Conservation (phyloP, 64 coral and sea anemone genomes). For the Stylophora pistillata region DNA sequence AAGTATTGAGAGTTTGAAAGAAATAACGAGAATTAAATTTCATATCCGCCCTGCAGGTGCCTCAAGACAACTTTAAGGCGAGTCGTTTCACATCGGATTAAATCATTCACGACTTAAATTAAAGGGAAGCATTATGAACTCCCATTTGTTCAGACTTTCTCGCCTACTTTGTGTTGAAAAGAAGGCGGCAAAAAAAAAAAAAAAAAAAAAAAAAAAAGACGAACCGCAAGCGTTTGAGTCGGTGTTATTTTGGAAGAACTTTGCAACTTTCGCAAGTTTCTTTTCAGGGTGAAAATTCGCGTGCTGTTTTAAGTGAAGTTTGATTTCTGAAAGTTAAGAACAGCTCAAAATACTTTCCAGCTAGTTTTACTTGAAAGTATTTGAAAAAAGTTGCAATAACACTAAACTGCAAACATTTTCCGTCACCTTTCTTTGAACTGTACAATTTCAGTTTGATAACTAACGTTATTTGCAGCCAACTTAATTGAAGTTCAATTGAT, state of each 20-base stretch:
- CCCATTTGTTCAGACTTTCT: not conserved
- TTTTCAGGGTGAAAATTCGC: not conserved
- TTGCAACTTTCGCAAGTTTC: not conserved
- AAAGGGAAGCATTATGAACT: not conserved
- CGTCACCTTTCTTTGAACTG: slow-evolving; percentile 1
- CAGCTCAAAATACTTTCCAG: not conserved
- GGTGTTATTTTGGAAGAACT: not conserved
- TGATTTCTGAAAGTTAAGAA: not conserved
- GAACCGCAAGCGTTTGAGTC: not conserved
- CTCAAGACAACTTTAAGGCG: not conserved
- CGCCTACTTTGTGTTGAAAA: slow-evolving; percentile 23
- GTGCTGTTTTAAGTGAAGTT: not conserved
- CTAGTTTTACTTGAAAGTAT: slow-evolving; percentile 24
- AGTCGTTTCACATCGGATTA: not conserved
- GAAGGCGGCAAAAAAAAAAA: not conserved
- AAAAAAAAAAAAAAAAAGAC: not conserved
- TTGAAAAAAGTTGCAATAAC: slow-evolving; percentile 22
- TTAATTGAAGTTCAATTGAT: not conserved
- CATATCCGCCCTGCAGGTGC: not conserved
- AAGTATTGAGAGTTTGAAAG: not conserved
- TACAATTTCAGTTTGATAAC: not conserved
- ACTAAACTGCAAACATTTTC: not conserved
- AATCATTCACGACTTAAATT: not conserved
- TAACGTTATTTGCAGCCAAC: not conserved
- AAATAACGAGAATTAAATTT: not conserved